A percentile compares a stretch with the other conserved stretches of the same genome.
Evolutionary conservation across 2,113 vertebrate species (phyloP).

Genomic region (Xyliphius kryptos): DNA sequence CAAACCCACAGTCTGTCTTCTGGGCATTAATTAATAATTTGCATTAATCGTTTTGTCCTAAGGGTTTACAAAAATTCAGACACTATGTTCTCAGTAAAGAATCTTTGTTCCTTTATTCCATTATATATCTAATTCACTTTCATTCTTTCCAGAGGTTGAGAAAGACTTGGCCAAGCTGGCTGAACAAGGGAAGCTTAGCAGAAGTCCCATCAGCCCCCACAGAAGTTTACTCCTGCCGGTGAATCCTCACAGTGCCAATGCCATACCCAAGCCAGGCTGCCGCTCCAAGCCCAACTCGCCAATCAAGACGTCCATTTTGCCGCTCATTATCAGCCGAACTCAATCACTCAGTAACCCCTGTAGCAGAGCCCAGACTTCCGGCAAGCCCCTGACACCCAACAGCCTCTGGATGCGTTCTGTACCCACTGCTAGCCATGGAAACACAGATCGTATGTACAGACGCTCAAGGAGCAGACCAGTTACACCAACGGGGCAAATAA

Average conservation of each 20-base stretch:
- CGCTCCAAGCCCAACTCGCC: constrained; percentile 59
- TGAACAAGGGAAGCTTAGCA: constrained; percentile 69
- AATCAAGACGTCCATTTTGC: constrained; percentile 49
- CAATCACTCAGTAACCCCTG: constrained; percentile 58
- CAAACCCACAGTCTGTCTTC: no score
- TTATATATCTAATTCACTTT: no score
- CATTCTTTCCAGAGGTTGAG: constrained; percentile 68
- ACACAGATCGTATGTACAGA: constrained; percentile 67
- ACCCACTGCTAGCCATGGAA: constrained; percentile 57
- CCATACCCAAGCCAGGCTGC: constrained; percentile 57
- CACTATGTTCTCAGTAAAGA: no score
- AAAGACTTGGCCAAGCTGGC: constrained; percentile 79
- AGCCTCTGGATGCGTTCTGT: constrained; percentile 68
- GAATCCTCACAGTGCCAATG: constrained; percentile 62
- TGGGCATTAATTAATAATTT: no score
- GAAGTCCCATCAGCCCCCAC: constrained; percentile 62
- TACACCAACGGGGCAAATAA: constrained; percentile 66
- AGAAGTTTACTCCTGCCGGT: constrained; percentile 57
- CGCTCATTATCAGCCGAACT: constrained; percentile 52
- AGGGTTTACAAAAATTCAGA: no score
- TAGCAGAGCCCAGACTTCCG: constrained; percentile 61
- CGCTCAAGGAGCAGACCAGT: constrained; percentile 72
- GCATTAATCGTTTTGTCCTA: no score
- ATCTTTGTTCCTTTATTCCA: no score
- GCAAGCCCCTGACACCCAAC: constrained; percentile 64